These are phyloP conservation scores for Gisinianus flammeolus DNA, from an alignment of 2,888 invertebrate species.

Conservation along the genomic window DNA sequence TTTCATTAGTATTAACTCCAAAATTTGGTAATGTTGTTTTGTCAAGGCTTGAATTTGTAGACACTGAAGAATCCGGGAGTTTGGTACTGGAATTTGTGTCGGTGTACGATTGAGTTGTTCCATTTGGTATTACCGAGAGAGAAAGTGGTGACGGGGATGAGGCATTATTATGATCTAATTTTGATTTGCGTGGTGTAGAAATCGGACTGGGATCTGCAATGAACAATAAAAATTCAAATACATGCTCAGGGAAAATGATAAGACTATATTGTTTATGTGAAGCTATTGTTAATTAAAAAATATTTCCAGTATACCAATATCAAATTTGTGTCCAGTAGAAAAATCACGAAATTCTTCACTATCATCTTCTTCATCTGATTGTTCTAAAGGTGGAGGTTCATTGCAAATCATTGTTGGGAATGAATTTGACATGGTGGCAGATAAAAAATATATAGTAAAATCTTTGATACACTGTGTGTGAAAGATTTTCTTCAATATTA, in stretches of 20 bases:
- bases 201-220: constrained; percentile 47
- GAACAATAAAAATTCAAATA: constrained; percentile 1
- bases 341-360: constrained; percentile 49
- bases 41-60: not conserved
- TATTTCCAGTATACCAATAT: constrained; percentile 51
- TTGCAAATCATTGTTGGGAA: constrained; percentile 55
- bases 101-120: too few species aligned
- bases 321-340: constrained; percentile 49
- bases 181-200: constrained; percentile 44
- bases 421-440: constrained; percentile 34
- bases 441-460: not conserved
- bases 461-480: not conserved
- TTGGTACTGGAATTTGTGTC: not conserved
- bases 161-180: constrained; percentile 2
- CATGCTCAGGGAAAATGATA: too few species aligned
- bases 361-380: constrained; percentile 52
- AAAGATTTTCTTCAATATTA: too few species aligned
- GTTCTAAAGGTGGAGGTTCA: constrained; percentile 54
- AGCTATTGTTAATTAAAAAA: not conserved
- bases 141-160: constrained; percentile 15
- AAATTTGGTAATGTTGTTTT: too few species aligned
- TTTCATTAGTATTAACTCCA: not conserved
- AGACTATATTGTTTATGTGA: too few species aligned
- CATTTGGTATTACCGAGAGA: not conserved
- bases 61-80: not conserved